Conservation (phyloP, 2,888 invertebrate species). For the Heliconius ethilla region DNA sequence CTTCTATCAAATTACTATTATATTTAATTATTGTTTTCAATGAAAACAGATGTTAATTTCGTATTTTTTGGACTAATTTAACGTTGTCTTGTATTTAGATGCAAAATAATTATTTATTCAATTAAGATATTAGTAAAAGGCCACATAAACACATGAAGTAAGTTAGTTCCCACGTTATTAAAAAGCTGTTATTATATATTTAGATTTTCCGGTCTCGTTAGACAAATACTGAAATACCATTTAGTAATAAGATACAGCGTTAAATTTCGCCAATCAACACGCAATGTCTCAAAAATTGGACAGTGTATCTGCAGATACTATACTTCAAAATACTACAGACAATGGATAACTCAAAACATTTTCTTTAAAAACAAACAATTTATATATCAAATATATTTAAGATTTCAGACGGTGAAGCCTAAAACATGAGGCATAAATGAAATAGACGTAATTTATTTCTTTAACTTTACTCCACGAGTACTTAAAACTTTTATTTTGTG, state of each 20-base stretch:
- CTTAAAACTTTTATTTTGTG: constrained; percentile 38
- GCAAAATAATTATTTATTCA: too few species aligned
- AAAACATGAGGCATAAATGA: constrained; percentile 36
- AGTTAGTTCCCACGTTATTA: too few species aligned
- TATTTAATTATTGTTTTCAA: constrained; percentile 11
- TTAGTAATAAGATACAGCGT: background rate
- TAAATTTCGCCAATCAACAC: background rate
- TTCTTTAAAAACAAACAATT: too few species aligned
- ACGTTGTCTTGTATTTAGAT: background rate
- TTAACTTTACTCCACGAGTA: constrained; percentile 28
- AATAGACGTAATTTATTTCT: constrained; percentile 38
- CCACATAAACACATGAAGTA: too few species aligned
- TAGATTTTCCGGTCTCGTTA: too few species aligned
- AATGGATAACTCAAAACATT: too few species aligned
- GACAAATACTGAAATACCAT: too few species aligned
- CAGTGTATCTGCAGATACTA: too few species aligned
- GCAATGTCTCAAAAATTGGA: background rate
- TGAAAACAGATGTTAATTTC: constrained; percentile 29
- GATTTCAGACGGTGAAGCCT: constrained; percentile 34
- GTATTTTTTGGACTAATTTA: background rate
- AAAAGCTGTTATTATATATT: too few species aligned
- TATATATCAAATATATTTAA: background rate
- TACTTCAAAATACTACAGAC: too few species aligned
- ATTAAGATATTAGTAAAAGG: too few species aligned
- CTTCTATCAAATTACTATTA: background rate